Percentiles rank a stretch among this genome's conserved stretches.
These are phyloP conservation scores for Nothoprocta pentlandii DNA, from an alignment of 2,113 vertebrate genomes.

Conservation along the genomic window DNA sequence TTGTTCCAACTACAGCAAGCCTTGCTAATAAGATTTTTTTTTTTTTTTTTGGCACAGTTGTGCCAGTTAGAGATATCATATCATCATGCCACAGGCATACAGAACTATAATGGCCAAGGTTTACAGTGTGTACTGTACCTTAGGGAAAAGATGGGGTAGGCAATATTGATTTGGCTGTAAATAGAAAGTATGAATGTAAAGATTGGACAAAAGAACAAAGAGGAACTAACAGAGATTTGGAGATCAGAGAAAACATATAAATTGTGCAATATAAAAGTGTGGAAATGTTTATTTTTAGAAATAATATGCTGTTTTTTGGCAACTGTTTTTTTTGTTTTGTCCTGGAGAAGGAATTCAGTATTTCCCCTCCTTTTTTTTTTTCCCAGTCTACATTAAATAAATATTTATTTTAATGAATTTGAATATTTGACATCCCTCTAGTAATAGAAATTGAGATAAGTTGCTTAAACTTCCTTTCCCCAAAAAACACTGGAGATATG, in stretches of 20 bases:
- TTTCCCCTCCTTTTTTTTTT: neutral
- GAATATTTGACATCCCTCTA: neutral
- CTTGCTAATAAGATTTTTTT: neutral
- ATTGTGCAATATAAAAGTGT: neutral
- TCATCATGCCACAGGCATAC: neutral
- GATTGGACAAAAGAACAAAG: neutral
- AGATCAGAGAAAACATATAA: neutral
- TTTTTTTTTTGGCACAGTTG: neutral
- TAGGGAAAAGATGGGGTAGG: neutral
- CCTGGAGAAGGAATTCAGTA: neutral
- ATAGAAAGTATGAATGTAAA: neutral
- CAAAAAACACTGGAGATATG: neutral
- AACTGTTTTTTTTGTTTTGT: neutral
- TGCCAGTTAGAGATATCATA: neutral
- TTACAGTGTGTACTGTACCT: accelerated
- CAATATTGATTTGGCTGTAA: neutral
- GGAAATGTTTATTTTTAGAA: neutral
- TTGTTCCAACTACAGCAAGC: neutral
- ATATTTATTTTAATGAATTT: neutral
- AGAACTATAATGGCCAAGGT: neutral
- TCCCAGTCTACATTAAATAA: neutral
- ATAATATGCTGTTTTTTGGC: neutral
- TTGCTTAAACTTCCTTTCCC: neutral
- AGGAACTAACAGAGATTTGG: no score
- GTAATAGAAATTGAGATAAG: neutral